A percentile compares a stretch with the other conserved stretches of the same genome.
phyloP scores from a whole-genome alignment of 2,888 invertebrate genomes.

The Hydrotaea diabolus region DNA sequence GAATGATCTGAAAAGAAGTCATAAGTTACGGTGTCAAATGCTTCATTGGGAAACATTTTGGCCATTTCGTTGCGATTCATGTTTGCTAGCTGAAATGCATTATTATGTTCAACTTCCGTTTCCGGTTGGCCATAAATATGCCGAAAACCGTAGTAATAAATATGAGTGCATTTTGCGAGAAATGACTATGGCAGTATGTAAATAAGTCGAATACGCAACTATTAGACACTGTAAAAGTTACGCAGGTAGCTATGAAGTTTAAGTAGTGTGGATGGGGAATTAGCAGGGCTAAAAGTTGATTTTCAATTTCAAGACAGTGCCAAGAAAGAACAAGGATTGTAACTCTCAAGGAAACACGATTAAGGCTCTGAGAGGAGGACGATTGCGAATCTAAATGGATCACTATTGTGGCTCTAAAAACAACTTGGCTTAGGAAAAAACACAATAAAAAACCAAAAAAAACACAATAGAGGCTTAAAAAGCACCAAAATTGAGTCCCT shows the following conservation, averaged over 20 bases:
- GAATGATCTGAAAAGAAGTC: slow-evolving; percentile 38
- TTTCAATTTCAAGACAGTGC: too few species aligned
- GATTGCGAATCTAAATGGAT: too few species aligned
- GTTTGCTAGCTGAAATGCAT: not conserved
- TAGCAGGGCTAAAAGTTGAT: too few species aligned
- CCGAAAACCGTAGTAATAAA: slow-evolving; percentile 12
- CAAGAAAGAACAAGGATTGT: not conserved
- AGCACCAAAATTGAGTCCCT: too few species aligned
- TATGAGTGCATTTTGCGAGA: not conserved
- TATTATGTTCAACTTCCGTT: slow-evolving; percentile 57
- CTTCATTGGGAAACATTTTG: slow-evolving; percentile 44
- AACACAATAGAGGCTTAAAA: too few species aligned
- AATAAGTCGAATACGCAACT: not conserved
- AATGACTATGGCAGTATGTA: too few species aligned
- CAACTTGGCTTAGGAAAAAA: too few species aligned
- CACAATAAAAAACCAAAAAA: too few species aligned
- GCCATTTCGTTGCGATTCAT: slow-evolving; percentile 38
- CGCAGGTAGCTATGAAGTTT: not conserved
- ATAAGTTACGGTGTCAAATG: slow-evolving; percentile 56
- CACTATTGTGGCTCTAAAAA: too few species aligned
- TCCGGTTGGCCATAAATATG: slow-evolving; percentile 16
- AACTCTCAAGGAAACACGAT: too few species aligned
- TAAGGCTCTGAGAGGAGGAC: too few species aligned
- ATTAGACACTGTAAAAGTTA: not conserved
- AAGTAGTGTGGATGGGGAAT: too few species aligned